Evolutionary conservation across 2,797 vertebrate species (phyloP).

Genomic region (Hybognathus amarus): DNA sequence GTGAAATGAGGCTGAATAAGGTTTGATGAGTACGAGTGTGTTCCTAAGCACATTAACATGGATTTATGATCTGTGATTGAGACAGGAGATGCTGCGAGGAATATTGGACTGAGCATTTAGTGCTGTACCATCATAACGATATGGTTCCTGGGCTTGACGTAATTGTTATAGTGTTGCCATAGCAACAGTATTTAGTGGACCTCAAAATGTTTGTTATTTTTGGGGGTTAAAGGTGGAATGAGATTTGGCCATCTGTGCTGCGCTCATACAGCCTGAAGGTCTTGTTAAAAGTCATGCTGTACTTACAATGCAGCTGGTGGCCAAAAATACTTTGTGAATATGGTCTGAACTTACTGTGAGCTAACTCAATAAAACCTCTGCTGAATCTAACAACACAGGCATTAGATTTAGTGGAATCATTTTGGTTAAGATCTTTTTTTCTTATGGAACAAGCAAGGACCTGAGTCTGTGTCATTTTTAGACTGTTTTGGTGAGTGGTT

Average conservation of each 20-base stretch:
- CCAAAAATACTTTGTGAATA: conserved; percentile 11
- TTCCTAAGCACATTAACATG: conserved; percentile 53
- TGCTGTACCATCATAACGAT: conserved; percentile 61
- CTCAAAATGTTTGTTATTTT: conserved; percentile 66
- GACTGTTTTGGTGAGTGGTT: conserved; percentile 28
- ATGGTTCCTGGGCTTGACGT: conserved; percentile 58
- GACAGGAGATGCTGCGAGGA: conserved; percentile 66
- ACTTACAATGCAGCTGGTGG: conserved; percentile 18
- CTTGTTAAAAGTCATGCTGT: conserved; percentile 34
- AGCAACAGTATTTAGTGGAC: conserved; percentile 62
- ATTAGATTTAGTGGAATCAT: conserved; percentile 1
- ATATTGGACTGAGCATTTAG: conserved; percentile 60
- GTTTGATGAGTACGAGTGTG: conserved; percentile 8
- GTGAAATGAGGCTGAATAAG: conserved; percentile 20
- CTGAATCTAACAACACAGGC: conserved; percentile 9
- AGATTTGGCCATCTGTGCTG: conserved; percentile 52
- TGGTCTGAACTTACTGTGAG: background rate
- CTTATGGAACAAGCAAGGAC: conserved; percentile 3
- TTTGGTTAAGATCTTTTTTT: conserved; percentile 9
- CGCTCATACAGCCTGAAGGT: conserved; percentile 20
- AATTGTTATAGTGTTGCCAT: conserved; percentile 68
- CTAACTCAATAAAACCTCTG: conserved; percentile 26
- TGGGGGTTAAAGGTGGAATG: conserved; percentile 60
- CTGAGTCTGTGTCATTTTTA: conserved; percentile 39
- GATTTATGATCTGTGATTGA: conserved; percentile 69